Conservation (phyloP, 2,113 vertebrate genomes). For the Dicentrarchus labrax region DNA sequence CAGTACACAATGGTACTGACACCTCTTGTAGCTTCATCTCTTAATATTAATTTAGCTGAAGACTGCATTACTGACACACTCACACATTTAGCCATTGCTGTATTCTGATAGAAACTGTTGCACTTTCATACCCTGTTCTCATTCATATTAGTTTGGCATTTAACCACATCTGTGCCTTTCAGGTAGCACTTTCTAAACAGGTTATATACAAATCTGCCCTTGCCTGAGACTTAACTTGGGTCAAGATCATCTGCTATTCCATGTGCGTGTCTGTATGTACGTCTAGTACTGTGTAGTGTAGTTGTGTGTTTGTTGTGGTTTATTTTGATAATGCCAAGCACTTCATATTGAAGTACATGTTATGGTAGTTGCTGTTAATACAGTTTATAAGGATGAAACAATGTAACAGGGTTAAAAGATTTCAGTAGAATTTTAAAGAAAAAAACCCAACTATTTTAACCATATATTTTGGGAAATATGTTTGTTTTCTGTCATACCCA, state of each 20-base stretch:
- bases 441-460: too few species aligned
- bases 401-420: too few species aligned
- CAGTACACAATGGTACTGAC: constrained; percentile 99
- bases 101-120: constrained; percentile 6
- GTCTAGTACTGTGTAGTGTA: too few species aligned
- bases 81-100: constrained; percentile 10
- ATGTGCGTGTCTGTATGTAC: not conserved
- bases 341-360: not conserved
- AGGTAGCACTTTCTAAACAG: not conserved
- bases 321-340: not conserved
- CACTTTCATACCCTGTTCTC: not conserved
- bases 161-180: not conserved
- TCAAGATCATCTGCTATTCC: not conserved
- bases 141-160: constrained; percentile 30
- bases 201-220: not conserved
- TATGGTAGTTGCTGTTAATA: not conserved
- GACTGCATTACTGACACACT: constrained; percentile 42
- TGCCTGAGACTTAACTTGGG: not conserved
- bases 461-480: not conserved
- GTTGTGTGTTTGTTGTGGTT: not conserved
- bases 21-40: constrained; percentile 58
- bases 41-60: constrained; percentile 32
- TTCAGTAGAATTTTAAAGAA: too few species aligned
- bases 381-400: too few species aligned
- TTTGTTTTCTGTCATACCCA: constrained; percentile 3